Percentiles rank a stretch among this genome's conserved stretches.
Conservation (phyloP, 2,113 vertebrate species). For the Phyllopteryx taeniolatus region DNA sequence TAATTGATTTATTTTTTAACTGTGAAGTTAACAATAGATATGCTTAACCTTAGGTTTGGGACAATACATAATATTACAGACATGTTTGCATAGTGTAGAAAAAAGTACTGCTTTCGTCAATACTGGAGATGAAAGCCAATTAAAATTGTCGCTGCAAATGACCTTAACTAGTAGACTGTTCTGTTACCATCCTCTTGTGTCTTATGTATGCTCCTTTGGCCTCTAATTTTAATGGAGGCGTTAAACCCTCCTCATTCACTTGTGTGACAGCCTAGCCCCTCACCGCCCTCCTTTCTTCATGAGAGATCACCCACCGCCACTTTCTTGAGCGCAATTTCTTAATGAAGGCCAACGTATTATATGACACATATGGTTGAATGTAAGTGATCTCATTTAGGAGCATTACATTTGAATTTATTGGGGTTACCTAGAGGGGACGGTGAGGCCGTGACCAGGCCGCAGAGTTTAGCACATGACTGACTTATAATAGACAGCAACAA, state of each 20-base stretch:
- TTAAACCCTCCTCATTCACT: slow-evolving; percentile 29
- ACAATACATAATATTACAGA: slow-evolving; percentile 43
- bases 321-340: slow-evolving; percentile 75
- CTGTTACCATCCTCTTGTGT: slow-evolving; percentile 34
- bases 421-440: slow-evolving; percentile 73
- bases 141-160: slow-evolving; percentile 54
- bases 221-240: slow-evolving; percentile 13
- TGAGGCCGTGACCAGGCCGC: slow-evolving; percentile 61
- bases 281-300: slow-evolving; percentile 26
- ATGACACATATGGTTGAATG: slow-evolving; percentile 77
- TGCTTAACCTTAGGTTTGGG: slow-evolving; percentile 62
- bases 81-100: slow-evolving; percentile 23
- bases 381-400: slow-evolving; percentile 78
- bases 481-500: slow-evolving; percentile 52
- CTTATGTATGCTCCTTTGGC: not conserved
- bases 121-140: slow-evolving; percentile 54
- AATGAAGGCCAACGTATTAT: slow-evolving; percentile 79
- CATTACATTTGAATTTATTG: slow-evolving; percentile 79
- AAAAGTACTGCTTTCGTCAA: slow-evolving; percentile 40
- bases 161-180: slow-evolving; percentile 34
- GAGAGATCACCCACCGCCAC: slow-evolving; percentile 58
- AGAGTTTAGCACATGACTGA: slow-evolving; percentile 31
- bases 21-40: slow-evolving; percentile 65
- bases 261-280: slow-evolving; percentile 29
- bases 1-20: slow-evolving; percentile 12